Evolutionary conservation across 2,113 vertebrate genomes (phyloP), one percentile per base, ranked within the genome.

Genomic region (Suncus etruscus): DNA sequence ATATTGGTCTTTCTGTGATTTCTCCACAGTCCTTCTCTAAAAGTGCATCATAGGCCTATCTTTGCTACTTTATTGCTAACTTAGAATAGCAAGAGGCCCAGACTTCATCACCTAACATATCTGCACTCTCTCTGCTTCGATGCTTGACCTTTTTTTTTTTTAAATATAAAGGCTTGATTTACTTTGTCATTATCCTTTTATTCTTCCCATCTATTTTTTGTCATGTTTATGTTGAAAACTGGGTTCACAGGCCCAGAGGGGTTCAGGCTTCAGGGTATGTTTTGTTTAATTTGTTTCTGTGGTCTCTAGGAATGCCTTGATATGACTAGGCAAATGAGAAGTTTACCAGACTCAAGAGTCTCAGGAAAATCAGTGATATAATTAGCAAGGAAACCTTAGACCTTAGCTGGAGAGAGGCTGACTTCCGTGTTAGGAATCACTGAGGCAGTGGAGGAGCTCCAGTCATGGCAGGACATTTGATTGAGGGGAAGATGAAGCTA

Each of bases 1-100:
- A 69, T 84, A 78, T 82, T 76, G 54, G 88, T 68, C 54, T 91
- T 91, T 70, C 50, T 66, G 50, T 69, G 89, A 89, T 8, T 87
- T 80, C 3, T 18, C 25, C 45, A 72, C 54, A 83, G 27, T 65
- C 85, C 80, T 16, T 51, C 91, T 83, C 11, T 66, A 80, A 86
- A 75, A 66, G 14, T 69, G 86, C 61, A 75, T 14, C 25, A 15
- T 39, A 31, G 16, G 27, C 18, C 24, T 20, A 8, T 90, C 45
- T 90, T 82, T 25, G 51, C 25, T 82, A 11, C 8, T 7, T 25
- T 70, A 9, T 50, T 87, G 27, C 48, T 66, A 50, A 7, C 65
- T 29, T 61, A 77, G 27, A 51, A 66, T 29, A 83, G 27, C 12
- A 32, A 61, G 3, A 85, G 27, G 65, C 87, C 72, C 68, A 69